Conservation (phyloP, 2,888 invertebrate species). For the Drosophila putrida region DNA sequence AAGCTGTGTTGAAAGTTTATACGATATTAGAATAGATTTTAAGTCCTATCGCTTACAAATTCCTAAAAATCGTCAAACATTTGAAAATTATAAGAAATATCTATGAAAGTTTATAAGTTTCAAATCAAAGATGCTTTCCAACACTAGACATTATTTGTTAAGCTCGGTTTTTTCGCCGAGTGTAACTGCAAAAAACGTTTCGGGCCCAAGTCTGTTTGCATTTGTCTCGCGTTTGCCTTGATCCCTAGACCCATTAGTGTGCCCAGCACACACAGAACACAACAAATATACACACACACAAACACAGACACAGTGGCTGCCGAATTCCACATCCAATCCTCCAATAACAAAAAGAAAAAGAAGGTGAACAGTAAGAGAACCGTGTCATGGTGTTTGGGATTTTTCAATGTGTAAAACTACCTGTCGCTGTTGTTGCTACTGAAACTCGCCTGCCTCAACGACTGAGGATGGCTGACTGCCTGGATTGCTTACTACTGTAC, state of each 20-base stretch:
- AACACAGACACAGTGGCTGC: slow-evolving; percentile 42
- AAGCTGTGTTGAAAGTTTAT: too few relatives aligned
- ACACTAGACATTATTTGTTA: too few relatives aligned
- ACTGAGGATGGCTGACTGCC: slow-evolving; percentile 19
- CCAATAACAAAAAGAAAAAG: slow-evolving; percentile 19
- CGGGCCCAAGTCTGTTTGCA: slow-evolving; percentile 71
- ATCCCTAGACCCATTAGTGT: slow-evolving; percentile 80
- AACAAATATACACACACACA: slow-evolving; percentile 32
- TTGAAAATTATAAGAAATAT: too few relatives aligned
- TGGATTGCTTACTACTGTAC: background rate
- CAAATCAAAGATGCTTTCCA: too few relatives aligned
- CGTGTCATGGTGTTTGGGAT: slow-evolving; percentile 79
- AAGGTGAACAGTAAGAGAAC: slow-evolving; percentile 25
- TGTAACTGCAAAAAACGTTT: slow-evolving; percentile 42
- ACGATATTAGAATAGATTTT: too few relatives aligned
- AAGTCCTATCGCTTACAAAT: too few relatives aligned
- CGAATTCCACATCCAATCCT: slow-evolving; percentile 44
- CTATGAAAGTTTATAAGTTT: too few relatives aligned
- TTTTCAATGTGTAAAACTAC: slow-evolving; percentile 81
- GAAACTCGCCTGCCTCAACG: slow-evolving; percentile 49
- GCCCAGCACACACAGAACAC: slow-evolving; percentile 47
- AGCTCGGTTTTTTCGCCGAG: slow-evolving; percentile 21
- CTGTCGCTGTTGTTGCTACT: slow-evolving; percentile 74
- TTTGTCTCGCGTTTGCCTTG: slow-evolving; percentile 75
- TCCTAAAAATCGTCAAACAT: too few relatives aligned